Evolutionary conservation across 92 coral and sea anemone genomes (phyloP), one percentile per base, ranked within the genome.

Genomic region (Metridium senile): DNA sequence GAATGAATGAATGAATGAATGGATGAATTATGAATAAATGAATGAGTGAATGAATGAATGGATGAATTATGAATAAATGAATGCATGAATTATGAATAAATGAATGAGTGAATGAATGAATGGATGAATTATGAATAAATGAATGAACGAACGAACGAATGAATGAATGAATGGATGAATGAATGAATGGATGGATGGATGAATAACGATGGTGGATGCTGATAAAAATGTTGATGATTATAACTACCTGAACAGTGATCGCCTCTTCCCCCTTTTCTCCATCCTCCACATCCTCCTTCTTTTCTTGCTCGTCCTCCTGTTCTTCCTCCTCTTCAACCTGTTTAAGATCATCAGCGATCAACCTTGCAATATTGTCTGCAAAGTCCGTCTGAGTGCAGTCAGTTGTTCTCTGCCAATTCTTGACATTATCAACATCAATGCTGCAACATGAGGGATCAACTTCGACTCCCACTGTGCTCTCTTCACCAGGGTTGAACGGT

Each of bases 391-490:
- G 80, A 71, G 75, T 84, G 23, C 71, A 64, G 71, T 80, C 84
- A 54, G 59, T 54, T 0, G 87, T 72, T 2, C 85, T 84, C 79
- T 87, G 93, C 97, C 97, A 91, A 71, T 88, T 88, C 74, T 79
- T 82, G 0, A 88, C 93, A 26, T 87, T 47, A 53, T 91, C 88
- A 23, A 88, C 83, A 31, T 91, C 88, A 53, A 91, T 78, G 49
- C 89, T 84, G 54, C 89, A 91, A 26, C 70, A 74, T 8, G 97
- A 91, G 9, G 97, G 97, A 33, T 91, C 97, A 11, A 91, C 84
- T 59, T 88, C 97, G 18, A 91, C 80, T 13, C 97, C 97, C 25
- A 88, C 90, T 11, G 97, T 91, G 51, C 97, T 91, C 25, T 68
- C 81, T 26, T 91, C 88, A 4, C 71, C 68, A 0, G 93, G 97